Evolutionary conservation across 2,113 vertebrate genomes (phyloP).

Genomic region (Forbesichthys agassizii): DNA sequence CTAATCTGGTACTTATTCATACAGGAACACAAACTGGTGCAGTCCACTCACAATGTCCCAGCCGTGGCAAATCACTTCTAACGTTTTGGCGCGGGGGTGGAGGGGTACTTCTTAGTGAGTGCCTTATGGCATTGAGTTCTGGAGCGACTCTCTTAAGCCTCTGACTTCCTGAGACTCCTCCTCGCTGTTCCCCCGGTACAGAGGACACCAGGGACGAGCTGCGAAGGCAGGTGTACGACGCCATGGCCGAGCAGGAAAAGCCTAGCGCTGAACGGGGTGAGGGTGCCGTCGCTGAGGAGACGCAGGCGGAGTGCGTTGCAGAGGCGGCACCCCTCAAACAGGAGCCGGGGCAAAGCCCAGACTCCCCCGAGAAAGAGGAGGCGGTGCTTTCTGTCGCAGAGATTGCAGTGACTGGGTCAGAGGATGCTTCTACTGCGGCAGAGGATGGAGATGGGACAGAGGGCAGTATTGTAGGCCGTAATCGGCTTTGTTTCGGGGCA

Average conservation of each 20-base stretch:
- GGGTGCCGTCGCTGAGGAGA: not conserved
- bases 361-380: not conserved
- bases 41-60: too few relatives aligned
- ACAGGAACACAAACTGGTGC: too few relatives aligned
- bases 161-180: not conserved
- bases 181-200: constrained; percentile 65
- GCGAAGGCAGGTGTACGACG: constrained; percentile 94
- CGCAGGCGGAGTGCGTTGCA: not conserved
- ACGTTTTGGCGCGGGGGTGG: too few relatives aligned
- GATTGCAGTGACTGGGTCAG: not conserved
- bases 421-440: not conserved
- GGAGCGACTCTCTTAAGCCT: too few relatives aligned
- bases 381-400: too few relatives aligned
- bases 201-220: constrained; percentile 93
- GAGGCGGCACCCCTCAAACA: not conserved
- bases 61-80: too few relatives aligned
- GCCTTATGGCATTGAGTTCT: too few relatives aligned
- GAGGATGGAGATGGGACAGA: too few relatives aligned
- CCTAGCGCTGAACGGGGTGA: not conserved
- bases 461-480: too few relatives aligned
- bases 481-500: too few relatives aligned
- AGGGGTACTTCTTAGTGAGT: too few relatives aligned
- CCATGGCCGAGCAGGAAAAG: constrained; percentile 86
- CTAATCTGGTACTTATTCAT: too few relatives aligned
- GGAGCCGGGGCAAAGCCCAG: not conserved